Conservation (phyloP, 1,140 invertebrate species). For the Conus betulinus region DNA sequence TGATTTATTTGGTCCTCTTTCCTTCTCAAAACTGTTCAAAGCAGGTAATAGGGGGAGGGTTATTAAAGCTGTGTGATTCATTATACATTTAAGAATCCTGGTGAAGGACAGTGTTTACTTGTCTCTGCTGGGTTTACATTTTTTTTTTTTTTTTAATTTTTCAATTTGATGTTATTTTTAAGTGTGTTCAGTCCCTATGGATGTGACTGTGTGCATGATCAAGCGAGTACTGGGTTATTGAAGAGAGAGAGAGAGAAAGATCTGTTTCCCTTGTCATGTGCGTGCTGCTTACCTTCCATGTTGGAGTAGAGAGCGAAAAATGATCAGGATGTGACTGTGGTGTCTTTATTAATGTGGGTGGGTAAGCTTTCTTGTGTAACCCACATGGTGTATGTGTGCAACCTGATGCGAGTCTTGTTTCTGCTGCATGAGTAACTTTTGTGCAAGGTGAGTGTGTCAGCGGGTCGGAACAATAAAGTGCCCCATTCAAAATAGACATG, state of each 20-base stretch:
- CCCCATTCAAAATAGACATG: too few species aligned
- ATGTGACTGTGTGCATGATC: not conserved
- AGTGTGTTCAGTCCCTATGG: constrained; percentile 2
- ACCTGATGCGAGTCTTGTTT: not conserved
- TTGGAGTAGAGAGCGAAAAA: too few species aligned
- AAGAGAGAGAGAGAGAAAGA: not conserved
- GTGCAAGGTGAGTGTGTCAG: not conserved
- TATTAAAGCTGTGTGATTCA: too few species aligned
- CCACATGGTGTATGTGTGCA: not conserved
- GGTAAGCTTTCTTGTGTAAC: not conserved
- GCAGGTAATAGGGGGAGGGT: too few species aligned
- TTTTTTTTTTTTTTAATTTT: not conserved
- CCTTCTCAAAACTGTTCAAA: too few species aligned
- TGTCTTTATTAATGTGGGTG: not conserved
- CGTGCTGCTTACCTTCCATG: not conserved
- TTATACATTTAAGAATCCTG: not conserved
- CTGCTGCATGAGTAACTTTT: not conserved
- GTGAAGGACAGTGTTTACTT: not conserved
- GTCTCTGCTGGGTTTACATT: not conserved
- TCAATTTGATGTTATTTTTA: not conserved
- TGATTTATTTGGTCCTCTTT: too few species aligned
- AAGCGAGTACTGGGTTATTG: not conserved
- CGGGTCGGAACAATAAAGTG: too few species aligned
- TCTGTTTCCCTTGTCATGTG: constrained; percentile 3
- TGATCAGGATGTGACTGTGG: not conserved